These are phyloP conservation scores for Aegithalos caudatus DNA, from an alignment of 2,113 vertebrate species.

Conservation along the genomic window DNA sequence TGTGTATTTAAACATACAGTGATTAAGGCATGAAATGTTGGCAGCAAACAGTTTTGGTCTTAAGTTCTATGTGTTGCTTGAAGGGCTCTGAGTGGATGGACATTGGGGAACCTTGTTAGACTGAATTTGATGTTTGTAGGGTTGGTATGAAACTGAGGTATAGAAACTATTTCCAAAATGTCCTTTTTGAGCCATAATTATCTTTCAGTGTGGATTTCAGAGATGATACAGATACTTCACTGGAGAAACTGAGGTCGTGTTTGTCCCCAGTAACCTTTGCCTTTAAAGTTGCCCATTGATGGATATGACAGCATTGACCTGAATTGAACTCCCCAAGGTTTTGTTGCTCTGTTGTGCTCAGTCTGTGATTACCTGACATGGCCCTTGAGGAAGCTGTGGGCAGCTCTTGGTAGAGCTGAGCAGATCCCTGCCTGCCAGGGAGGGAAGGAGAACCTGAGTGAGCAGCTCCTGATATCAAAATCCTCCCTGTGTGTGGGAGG, in stretches of 20 bases:
- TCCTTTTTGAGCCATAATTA: neutral
- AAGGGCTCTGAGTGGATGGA: neutral
- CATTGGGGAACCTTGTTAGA: neutral
- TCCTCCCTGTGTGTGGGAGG: rapidly evolving
- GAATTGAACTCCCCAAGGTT: neutral
- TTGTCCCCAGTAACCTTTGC: neutral
- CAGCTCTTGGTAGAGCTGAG: neutral
- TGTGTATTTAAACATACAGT: neutral
- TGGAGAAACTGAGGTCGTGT: neutral
- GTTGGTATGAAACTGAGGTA: neutral
- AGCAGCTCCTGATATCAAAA: neutral
- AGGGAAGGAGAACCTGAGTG: neutral
- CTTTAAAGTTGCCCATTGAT: neutral
- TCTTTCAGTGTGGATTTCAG: neutral
- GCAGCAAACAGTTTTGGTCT: neutral
- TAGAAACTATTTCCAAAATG: neutral
- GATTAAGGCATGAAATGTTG: neutral
- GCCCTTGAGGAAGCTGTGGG: neutral
- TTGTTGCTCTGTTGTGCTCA: neutral
- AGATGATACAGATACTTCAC: neutral
- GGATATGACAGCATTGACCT: neutral
- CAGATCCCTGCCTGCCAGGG: neutral
- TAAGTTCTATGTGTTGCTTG: neutral
- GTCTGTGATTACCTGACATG: rapidly evolving
- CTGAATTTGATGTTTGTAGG: neutral